Evolutionary conservation across 2,113 vertebrate genomes (phyloP).

Genomic region (Promerops cafer): DNA sequence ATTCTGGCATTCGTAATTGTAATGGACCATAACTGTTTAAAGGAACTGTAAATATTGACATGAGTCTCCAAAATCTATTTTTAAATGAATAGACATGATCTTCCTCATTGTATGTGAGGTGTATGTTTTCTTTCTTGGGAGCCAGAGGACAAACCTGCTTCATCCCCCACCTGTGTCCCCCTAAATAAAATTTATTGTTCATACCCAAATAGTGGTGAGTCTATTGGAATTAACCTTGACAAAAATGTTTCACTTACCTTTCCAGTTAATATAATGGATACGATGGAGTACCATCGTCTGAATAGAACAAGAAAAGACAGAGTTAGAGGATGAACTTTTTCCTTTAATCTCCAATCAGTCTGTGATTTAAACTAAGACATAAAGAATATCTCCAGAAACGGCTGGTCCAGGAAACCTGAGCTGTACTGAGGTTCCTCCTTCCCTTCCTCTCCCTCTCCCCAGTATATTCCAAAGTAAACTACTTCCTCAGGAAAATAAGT

Average conservation of each 20-base stretch:
- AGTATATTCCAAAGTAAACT: constrained; percentile 54
- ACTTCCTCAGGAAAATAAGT: constrained; percentile 60
- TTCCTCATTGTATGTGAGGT: constrained; percentile 36
- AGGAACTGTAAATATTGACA: constrained; percentile 50
- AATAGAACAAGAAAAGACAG: constrained; percentile 8
- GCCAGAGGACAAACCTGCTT: constrained; percentile 33
- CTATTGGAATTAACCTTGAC: constrained; percentile 61
- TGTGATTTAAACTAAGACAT: constrained; percentile 31
- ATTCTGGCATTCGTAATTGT: constrained; percentile 20
- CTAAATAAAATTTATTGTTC: constrained; percentile 56
- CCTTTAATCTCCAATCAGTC: constrained; percentile 4
- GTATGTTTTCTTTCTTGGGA: constrained; percentile 32
- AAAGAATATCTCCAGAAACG: constrained; percentile 15
- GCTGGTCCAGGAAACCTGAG: constrained; percentile 33
- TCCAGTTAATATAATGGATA: constrained; percentile 18
- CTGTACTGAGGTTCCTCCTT: constrained; percentile 23
- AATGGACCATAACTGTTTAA: constrained; percentile 25
- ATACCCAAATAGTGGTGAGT: constrained; percentile 42
- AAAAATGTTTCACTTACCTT: constrained; percentile 46
- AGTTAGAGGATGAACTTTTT: constrained; percentile 45
- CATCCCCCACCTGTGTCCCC: neutral
- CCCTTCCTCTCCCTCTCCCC: neutral
- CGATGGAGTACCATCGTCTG: neutral
- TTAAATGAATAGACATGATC: neutral
- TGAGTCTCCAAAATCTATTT: constrained; percentile 44